A percentile compares a stretch with the other conserved stretches of the same genome.
phyloP scores from a whole-genome alignment of 2,797 vertebrate species.

The Anomalospiza imberbis region DNA sequence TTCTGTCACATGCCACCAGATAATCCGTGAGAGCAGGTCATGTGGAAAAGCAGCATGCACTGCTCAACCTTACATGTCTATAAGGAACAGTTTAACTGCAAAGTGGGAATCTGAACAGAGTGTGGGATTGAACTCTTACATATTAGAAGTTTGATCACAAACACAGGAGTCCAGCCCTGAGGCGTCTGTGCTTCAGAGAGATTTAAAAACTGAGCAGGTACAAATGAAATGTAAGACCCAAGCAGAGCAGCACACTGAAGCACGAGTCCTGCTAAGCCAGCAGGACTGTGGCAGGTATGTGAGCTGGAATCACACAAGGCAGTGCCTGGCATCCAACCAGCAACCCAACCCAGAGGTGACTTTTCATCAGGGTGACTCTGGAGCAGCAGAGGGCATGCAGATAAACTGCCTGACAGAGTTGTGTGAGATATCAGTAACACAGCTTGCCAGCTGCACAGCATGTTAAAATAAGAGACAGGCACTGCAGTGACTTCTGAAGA shows the following conservation, averaged over 20 bases:
- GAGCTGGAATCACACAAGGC: not conserved
- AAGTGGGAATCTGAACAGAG: not conserved
- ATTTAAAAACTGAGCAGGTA: not conserved
- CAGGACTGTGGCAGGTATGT: not conserved
- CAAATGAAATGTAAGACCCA: not conserved
- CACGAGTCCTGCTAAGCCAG: not conserved
- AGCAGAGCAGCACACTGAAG: not conserved
- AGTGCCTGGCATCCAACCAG: not conserved
- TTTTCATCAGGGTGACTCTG: not conserved
- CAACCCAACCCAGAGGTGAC: not conserved
- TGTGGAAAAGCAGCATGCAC: not conserved
- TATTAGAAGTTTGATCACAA: not conserved
- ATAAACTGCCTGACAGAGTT: not conserved
- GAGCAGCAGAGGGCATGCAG: not conserved
- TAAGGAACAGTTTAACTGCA: not conserved
- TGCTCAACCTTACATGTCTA: not conserved
- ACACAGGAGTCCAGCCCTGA: not conserved
- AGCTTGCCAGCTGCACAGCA: not conserved
- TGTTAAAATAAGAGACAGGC: not conserved
- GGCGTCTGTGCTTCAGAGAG: not conserved
- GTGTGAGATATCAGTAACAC: not conserved
- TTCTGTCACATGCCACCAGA: not conserved
- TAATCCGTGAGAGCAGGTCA: not conserved
- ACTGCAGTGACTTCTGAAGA: not conserved
- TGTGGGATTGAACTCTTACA: not conserved